Conservation (phyloP, 2,888 invertebrate species). For the Hylaea fasciaria region DNA sequence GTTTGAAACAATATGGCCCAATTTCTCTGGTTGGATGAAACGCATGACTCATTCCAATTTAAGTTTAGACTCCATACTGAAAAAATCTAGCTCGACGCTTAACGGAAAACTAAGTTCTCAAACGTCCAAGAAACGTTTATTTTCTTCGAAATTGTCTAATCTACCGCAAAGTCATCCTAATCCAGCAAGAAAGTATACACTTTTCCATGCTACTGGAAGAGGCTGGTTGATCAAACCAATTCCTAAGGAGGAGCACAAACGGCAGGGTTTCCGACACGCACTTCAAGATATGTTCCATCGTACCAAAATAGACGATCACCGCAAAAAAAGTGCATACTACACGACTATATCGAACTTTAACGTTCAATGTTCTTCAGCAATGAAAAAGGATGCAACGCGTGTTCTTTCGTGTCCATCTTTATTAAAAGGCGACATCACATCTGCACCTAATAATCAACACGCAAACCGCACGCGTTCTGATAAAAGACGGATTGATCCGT, state of each 20-base stretch:
- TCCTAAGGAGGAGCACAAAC: not conserved
- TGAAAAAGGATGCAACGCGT: not conserved
- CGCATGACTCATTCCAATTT: not conserved
- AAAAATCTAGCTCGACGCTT: not conserved
- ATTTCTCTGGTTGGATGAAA: not conserved
- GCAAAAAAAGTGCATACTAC: too few relatives aligned
- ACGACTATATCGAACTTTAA: not conserved
- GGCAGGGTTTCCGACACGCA: not conserved
- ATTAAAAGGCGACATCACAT: not conserved
- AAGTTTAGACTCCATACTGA: not conserved
- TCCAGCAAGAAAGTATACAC: constrained; percentile 8
- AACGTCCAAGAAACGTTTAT: not conserved
- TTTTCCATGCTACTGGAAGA: constrained; percentile 3
- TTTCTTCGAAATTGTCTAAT: not conserved
- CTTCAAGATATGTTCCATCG: not conserved
- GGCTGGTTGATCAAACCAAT: constrained; percentile 12
- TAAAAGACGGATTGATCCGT: not conserved
- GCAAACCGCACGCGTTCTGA: not conserved
- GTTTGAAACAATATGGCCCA: not conserved
- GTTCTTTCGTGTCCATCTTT: not conserved
- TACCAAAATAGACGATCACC: not conserved
- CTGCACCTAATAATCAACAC: not conserved
- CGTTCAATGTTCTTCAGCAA: not conserved
- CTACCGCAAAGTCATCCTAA: not conserved
- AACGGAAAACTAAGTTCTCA: not conserved